Conservation (phyloP, 1,140 invertebrate genomes). For the Drosophila athabasca region DNA sequence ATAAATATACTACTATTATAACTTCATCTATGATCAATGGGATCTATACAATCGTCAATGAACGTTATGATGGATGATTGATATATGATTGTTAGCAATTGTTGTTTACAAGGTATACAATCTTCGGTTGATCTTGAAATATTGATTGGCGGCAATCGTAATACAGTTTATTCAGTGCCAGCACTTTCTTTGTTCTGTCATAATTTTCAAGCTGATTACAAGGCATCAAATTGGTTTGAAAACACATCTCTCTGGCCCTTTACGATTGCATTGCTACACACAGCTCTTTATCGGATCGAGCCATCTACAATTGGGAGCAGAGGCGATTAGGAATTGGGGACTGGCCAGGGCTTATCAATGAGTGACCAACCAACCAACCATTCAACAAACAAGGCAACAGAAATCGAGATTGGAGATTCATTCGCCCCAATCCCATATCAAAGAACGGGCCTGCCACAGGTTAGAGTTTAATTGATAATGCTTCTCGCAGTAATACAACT, state of each 20-base stretch:
- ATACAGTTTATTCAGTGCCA: neutral
- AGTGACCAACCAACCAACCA: neutral
- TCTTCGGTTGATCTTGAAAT: slow-evolving; percentile 1
- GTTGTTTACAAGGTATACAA: too few relatives aligned
- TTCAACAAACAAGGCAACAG: neutral
- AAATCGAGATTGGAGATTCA: neutral
- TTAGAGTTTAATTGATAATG: slow-evolving; percentile 31
- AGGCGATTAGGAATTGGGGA: slow-evolving; percentile 39
- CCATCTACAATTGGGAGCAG: slow-evolving; percentile 45
- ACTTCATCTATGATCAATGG: too few relatives aligned
- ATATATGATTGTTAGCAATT: too few relatives aligned
- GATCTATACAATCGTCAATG: too few relatives aligned
- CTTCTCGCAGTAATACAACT: neutral
- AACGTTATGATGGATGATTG: too few relatives aligned
- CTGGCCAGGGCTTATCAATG: slow-evolving; percentile 26
- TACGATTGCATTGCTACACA: slow-evolving; percentile 15
- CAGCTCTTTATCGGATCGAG: slow-evolving; percentile 22
- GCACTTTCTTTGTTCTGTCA: slow-evolving; percentile 5
- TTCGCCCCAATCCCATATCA: slow-evolving; percentile 1
- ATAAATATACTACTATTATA: too few relatives aligned
- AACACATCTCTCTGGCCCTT: slow-evolving; percentile 17
- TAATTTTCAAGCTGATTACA: slow-evolving; percentile 13
- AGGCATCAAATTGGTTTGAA: neutral
- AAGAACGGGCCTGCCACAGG: neutral
- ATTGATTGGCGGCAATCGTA: neutral